phyloP scores from a whole-genome alignment of 1,140 invertebrate genomes.

The Euglossa dilemma region DNA sequence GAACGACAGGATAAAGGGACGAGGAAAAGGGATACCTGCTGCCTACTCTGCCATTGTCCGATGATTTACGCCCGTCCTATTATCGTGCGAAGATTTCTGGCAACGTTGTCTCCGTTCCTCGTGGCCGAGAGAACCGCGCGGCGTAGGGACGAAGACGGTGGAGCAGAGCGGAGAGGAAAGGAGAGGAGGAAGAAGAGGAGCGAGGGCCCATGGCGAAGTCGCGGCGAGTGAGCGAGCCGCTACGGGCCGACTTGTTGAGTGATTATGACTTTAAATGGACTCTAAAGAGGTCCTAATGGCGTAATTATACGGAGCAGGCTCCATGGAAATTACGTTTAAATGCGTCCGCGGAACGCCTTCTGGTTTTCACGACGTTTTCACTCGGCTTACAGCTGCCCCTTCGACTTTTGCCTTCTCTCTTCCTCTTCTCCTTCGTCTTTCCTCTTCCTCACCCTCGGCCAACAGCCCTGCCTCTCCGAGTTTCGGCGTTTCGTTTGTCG shows the following conservation, averaged over 20 bases:
- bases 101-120: conserved; percentile 56
- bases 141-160: neutral
- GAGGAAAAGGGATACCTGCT: conserved; percentile 48
- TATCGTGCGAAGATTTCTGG: conserved; percentile 66
- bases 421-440: neutral
- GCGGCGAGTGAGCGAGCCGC: conserved; percentile 46
- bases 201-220: conserved; percentile 35
- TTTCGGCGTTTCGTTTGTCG: no score
- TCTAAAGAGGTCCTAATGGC: conserved; percentile 66
- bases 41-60: conserved; percentile 66
- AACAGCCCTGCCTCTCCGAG: neutral
- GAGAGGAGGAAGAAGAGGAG: neutral
- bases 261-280: conserved; percentile 67
- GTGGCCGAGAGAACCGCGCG: neutral
- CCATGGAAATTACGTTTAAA: conserved; percentile 66
- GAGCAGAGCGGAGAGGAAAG: neutral
- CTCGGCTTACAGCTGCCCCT: conserved; percentile 4
- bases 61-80: conserved; percentile 69
- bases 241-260: conserved; percentile 59
- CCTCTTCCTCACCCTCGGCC: no score
- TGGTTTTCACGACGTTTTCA: conserved; percentile 44
- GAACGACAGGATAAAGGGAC: conserved; percentile 59
- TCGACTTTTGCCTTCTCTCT: neutral
- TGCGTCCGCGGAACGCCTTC: conserved; percentile 52
- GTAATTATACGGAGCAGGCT: conserved; percentile 61